Evolutionary conservation across 2,888 invertebrate species (phyloP).

Genomic region (Ptychoptera albimana): DNA sequence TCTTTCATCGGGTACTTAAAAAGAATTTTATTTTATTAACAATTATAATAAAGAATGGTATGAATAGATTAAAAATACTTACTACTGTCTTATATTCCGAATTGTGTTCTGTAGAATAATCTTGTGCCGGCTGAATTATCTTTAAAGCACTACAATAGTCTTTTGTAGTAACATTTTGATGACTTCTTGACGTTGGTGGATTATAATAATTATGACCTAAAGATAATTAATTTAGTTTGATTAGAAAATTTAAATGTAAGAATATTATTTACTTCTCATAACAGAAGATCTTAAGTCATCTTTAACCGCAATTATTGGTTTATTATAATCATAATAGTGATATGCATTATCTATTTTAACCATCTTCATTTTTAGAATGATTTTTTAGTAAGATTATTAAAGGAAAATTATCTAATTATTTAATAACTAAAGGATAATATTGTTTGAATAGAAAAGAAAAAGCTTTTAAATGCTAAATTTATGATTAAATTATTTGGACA

Average conservation of each 20-base stretch:
- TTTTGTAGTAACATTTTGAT: background rate
- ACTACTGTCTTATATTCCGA: too few species aligned
- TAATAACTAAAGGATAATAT: too few species aligned
- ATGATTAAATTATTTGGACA: too few species aligned
- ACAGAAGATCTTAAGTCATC: constrained; percentile 23
- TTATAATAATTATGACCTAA: background rate
- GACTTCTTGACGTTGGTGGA: background rate
- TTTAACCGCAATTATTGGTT: constrained; percentile 14
- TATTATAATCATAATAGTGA: constrained; percentile 18
- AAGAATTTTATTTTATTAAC: background rate
- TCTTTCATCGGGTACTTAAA: background rate
- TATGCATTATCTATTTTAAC: constrained; percentile 3
- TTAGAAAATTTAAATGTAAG: too few species aligned
- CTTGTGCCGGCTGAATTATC: background rate
- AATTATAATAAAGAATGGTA: too few species aligned
- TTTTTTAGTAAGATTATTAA: too few species aligned
- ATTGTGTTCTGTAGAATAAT: background rate
- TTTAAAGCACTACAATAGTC: background rate
- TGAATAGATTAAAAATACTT: too few species aligned
- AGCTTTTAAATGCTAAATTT: too few species aligned
- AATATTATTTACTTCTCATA: constrained; percentile 14
- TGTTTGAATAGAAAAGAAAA: too few species aligned
- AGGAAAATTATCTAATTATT: too few species aligned
- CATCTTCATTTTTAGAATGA: too few species aligned
- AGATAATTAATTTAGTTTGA: too few species aligned